Percentiles rank a stretch among this genome's conserved stretches.
These are phyloP conservation scores for Lasiurus cinereus DNA, from an alignment of 2,113 vertebrate genomes.

Conservation along the genomic window DNA sequence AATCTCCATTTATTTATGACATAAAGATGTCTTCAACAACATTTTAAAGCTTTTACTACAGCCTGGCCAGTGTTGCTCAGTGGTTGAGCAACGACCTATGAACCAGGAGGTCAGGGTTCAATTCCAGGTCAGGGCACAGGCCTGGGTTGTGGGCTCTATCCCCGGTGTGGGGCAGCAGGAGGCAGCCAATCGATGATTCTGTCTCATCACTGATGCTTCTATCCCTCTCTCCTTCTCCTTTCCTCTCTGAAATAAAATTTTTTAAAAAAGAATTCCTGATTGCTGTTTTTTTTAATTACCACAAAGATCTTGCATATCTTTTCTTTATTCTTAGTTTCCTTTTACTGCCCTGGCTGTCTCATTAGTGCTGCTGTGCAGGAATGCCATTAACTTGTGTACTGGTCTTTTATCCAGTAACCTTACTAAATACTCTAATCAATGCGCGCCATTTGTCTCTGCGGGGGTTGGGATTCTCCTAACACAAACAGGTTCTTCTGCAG, in stretches of 20 bases:
- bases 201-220: no score
- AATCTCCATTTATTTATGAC: not conserved
- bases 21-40: not conserved
- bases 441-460: not conserved
- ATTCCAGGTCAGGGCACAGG: no score
- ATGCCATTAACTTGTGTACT: not conserved
- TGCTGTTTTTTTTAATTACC: not conserved
- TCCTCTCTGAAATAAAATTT: no score
- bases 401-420: not conserved
- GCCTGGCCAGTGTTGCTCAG: no score
- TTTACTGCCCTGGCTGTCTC: slow-evolving; percentile 14
- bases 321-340: not conserved
- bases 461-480: not conserved
- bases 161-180: no score
- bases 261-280: no score
- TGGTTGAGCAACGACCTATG: no score
- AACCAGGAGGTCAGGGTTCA: no score
- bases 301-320: not conserved
- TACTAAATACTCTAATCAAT: not conserved
- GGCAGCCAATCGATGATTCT: no score
- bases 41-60: not conserved
- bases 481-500: not conserved
- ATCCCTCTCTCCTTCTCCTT: no score
- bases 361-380: not conserved
- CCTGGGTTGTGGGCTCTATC: no score